These are phyloP conservation scores for Drosophila kurseongensis DNA, from an alignment of 1,140 invertebrate genomes.

Conservation along the genomic window DNA sequence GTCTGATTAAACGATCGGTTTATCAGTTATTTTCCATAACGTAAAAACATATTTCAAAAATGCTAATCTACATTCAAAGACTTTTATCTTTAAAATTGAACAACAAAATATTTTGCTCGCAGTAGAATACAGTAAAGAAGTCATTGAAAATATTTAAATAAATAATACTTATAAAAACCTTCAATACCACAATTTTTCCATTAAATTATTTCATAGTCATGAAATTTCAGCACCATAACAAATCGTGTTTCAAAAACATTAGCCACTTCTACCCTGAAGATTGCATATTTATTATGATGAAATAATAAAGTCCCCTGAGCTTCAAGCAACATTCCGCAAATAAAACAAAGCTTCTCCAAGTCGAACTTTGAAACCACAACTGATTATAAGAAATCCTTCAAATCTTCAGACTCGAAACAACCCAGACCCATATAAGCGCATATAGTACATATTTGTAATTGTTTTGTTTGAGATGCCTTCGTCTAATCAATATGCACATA, in stretches of 20 bases:
- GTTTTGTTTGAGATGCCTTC: constrained; percentile 26
- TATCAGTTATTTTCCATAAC: no score
- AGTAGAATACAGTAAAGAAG: no score
- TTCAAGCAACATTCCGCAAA: constrained; percentile 7
- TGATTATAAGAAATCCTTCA: constrained; percentile 34
- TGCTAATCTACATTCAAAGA: no score
- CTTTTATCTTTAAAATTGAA: no score
- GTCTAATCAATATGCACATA: constrained; percentile 74
- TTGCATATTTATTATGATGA: constrained; percentile 13
- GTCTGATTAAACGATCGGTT: no score
- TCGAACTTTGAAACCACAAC: background rate
- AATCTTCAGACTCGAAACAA: constrained; percentile 2
- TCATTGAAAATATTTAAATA: background rate
- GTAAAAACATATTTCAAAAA: no score
- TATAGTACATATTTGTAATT: constrained; percentile 14
- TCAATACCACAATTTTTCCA: background rate
- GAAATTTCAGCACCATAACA: no score
- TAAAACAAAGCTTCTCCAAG: constrained; percentile 5
- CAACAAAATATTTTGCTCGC: no score
- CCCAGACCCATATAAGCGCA: constrained; percentile 2
- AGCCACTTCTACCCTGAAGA: constrained; percentile 3
- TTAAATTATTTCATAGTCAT: background rate
- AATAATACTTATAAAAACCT: background rate
- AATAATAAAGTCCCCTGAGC: constrained; percentile 1
- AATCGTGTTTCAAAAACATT: background rate